phyloP scores from a whole-genome alignment of 2,888 invertebrate genomes.

The Thecophora atra region DNA sequence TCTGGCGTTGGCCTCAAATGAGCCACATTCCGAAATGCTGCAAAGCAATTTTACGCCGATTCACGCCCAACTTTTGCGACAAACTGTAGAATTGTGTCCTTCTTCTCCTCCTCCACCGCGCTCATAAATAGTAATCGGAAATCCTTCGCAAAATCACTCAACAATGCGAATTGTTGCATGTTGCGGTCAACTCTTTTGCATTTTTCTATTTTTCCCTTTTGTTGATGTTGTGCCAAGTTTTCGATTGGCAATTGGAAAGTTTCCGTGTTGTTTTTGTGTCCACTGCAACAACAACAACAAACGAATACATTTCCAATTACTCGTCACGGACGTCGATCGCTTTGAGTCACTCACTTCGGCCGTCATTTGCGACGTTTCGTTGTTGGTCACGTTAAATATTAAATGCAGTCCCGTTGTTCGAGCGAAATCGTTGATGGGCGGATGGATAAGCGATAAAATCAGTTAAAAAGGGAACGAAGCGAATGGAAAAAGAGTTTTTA shows the following conservation, averaged over 20 bases:
- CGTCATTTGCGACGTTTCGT: slow-evolving; percentile 9
- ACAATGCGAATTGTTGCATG: slow-evolving; percentile 40
- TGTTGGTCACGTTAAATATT: slow-evolving; percentile 32
- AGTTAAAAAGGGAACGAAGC: too few species aligned
- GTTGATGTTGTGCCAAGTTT: slow-evolving; percentile 26
- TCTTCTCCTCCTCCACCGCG: neutral
- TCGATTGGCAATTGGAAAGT: slow-evolving; percentile 27
- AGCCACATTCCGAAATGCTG: slow-evolving; percentile 34
- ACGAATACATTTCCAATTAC: slow-evolving; percentile 39
- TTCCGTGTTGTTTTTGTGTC: neutral
- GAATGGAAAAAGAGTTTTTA: neutral
- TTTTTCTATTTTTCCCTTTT: too few species aligned
- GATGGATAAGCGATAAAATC: neutral
- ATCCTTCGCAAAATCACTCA: slow-evolving; percentile 42
- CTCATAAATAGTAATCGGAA: slow-evolving; percentile 38
- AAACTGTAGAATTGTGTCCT: slow-evolving; percentile 22
- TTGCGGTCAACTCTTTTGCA: slow-evolving; percentile 26
- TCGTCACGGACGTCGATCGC: slow-evolving; percentile 8
- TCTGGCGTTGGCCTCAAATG: neutral
- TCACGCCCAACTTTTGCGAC: slow-evolving; percentile 32
- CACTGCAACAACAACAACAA: neutral
- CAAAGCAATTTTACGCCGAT: slow-evolving; percentile 34
- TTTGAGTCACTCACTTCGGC: neutral
- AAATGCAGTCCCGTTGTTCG: slow-evolving; percentile 34
- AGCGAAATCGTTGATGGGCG: neutral